Evolutionary conservation across 37 sponge, comb jelly and placozoan genomes (phyloP), one percentile per base, ranked within the genome.

Genomic region (Crambe crambe): DNA sequence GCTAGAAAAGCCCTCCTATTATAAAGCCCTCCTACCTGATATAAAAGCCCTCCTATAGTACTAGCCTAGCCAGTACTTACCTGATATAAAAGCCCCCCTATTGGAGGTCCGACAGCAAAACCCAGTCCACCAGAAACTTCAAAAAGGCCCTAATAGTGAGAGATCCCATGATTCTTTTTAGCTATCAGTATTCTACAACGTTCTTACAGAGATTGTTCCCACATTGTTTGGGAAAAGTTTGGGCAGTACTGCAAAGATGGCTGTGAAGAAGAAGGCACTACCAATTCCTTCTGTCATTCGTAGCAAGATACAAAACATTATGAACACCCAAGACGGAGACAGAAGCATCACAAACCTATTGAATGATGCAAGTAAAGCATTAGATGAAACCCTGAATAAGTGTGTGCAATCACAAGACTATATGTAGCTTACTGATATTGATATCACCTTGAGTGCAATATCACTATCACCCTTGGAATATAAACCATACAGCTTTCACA

Each of bases 121-220:
- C 88, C 88, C 25, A 87, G 63, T 22, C 88, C 82, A 31, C 69
- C 54, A 35, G 56, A 63, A 23, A 87, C 44, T 62, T 87, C 82
- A 67, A 87, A 70, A 27, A 87, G 1, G 18, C 88, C 88, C 88
- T 87, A 59, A 17, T 47, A 47, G 51, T 15, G 51, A 47, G 51
- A 12, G 51, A 47, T 47, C 6, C n/a, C n/a, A n/a, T n/a, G n/a
- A 47, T 12, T 47, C 51, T 12, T 47, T 47, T 6, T 15, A 47
- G 6, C 51, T 12, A 47, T 47, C 51, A 47, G 10, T 47, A 6
- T 12, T 12, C 51, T 47, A 15, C 51, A 6, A 47, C 6, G 10
- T 47, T 47, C 61, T 34, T 75, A 85, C 66, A 36, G 31, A 47
- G 20, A 70, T 34, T n/a, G 74, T 75, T 22, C 76, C 75, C 23